phyloP scores from a whole-genome alignment of 2,888 invertebrate genomes.

The Pegoplata infirma region DNA sequence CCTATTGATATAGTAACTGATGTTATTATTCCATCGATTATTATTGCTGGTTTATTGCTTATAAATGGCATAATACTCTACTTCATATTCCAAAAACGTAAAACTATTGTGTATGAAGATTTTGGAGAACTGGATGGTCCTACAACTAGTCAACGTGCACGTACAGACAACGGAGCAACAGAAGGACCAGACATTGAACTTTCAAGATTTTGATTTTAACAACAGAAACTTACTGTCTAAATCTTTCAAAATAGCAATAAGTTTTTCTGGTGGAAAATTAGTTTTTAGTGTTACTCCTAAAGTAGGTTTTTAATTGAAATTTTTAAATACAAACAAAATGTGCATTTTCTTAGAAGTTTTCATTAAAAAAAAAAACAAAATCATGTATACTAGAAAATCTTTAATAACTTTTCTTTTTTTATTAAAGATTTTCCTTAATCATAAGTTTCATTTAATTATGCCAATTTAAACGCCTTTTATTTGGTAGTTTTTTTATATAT shows the following conservation, averaged over 20 bases:
- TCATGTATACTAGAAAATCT: conserved; percentile 29
- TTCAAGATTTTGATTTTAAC: conserved; percentile 65
- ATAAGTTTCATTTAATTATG: background rate
- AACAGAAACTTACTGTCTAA: background rate
- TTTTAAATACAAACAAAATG: background rate
- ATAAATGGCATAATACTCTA: conserved; percentile 69
- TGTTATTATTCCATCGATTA: conserved; percentile 67
- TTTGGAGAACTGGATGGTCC: conserved; percentile 17
- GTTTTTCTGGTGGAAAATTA: background rate
- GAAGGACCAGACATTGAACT: conserved; percentile 68
- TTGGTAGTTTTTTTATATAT: background rate
- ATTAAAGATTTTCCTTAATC: conserved; percentile 13
- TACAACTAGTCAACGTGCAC: conserved; percentile 19
- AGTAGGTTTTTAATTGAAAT: background rate
- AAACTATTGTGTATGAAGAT: conserved; percentile 59
- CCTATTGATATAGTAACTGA: conserved; percentile 67
- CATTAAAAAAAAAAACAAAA: no score
- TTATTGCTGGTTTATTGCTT: conserved; percentile 66
- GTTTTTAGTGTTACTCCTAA: background rate
- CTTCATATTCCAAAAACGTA: conserved; percentile 68
- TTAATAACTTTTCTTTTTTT: background rate
- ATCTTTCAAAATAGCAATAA: background rate
- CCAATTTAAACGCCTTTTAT: background rate
- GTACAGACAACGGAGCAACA: background rate
- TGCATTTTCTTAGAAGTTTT: background rate